Percentiles rank a stretch among this genome's conserved stretches.
Evolutionary conservation across 64 coral and sea anemone species (phyloP).

Genomic region (Montipora cactus): DNA sequence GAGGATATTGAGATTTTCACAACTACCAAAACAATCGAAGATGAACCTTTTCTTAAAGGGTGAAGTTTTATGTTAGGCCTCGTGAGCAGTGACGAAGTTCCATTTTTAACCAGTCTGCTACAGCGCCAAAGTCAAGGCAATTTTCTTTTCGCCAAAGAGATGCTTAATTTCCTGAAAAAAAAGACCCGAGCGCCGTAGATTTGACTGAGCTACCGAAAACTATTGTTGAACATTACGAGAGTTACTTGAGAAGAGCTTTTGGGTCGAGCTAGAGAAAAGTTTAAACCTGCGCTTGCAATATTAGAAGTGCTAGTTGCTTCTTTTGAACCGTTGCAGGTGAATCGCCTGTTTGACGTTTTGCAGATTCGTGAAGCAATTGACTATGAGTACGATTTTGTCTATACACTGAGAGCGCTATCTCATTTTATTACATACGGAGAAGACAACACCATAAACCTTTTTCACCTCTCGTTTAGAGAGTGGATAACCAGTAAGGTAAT

Average conservation of each 20-base stretch:
- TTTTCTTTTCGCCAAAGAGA: conserved; percentile 69
- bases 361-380: background rate
- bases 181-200: background rate
- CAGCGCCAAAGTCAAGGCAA: conserved; percentile 80
- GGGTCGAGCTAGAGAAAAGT: conserved; percentile 47
- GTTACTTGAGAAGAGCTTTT: conserved; percentile 68
- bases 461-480: conserved; percentile 75
- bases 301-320: conserved; percentile 51
- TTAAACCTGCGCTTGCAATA: conserved; percentile 25
- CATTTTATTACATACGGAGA: conserved; percentile 52
- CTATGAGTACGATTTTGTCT: conserved; percentile 75
- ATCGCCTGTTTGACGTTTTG: conserved; percentile 16
- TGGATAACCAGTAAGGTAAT: conserved; percentile 80
- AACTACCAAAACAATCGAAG: background rate
- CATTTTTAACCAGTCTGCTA: conserved; percentile 31
- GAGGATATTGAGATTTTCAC: conserved; percentile 66
- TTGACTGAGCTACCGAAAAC: conserved; percentile 58
- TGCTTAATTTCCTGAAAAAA: conserved; percentile 22
- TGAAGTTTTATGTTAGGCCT: too few relatives aligned
- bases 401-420: conserved; percentile 58
- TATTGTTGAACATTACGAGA: conserved; percentile 71
- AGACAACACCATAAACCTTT: conserved; percentile 58
- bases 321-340: background rate
- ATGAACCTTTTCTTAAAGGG: too few relatives aligned
- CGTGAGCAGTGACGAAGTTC: background rate